Conservation (phyloP, 2,888 invertebrate species). For the Eubasilissa splendida region DNA sequence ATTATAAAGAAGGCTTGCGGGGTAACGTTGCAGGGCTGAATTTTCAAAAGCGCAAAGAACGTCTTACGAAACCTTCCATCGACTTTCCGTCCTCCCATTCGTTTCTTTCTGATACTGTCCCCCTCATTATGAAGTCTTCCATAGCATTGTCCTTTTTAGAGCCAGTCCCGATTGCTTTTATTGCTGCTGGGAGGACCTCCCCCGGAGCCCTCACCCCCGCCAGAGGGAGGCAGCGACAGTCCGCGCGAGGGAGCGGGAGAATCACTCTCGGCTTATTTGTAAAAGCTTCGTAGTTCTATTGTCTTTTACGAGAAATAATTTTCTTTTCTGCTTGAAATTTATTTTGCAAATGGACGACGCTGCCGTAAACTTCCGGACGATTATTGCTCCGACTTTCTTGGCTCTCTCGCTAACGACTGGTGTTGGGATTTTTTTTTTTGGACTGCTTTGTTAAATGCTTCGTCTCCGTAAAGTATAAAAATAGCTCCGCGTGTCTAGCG, state of each 20-base stretch:
- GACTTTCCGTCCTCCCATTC: conserved; percentile 20
- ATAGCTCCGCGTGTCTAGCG: too few species aligned
- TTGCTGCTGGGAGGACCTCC: conserved; percentile 35
- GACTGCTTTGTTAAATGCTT: too few species aligned
- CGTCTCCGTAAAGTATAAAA: too few species aligned
- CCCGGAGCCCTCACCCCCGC: conserved; percentile 1
- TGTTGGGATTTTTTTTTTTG: too few species aligned
- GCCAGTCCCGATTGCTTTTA: conserved; percentile 56
- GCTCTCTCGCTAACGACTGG: too few species aligned
- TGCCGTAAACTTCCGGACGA: conserved; percentile 44
- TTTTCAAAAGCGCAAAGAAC: neutral
- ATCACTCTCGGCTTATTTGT: conserved; percentile 30
- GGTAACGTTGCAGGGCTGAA: too few species aligned
- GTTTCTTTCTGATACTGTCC: conserved; percentile 57
- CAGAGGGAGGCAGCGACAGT: conserved; percentile 39
- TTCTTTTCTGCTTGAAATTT: conserved; percentile 56
- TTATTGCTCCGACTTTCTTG: conserved; percentile 34
- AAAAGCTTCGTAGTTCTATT: conserved; percentile 48
- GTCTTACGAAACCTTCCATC: neutral
- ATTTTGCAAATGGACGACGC: conserved; percentile 56
- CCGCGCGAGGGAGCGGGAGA: neutral
- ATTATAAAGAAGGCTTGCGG: too few species aligned
- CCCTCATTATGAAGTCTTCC: conserved; percentile 56
- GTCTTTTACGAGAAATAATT: conserved; percentile 51
- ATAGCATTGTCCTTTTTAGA: conserved; percentile 56